These are phyloP conservation scores for Hydropsyche tenuis DNA, from an alignment of 1,140 invertebrate genomes.

Conservation along the genomic window DNA sequence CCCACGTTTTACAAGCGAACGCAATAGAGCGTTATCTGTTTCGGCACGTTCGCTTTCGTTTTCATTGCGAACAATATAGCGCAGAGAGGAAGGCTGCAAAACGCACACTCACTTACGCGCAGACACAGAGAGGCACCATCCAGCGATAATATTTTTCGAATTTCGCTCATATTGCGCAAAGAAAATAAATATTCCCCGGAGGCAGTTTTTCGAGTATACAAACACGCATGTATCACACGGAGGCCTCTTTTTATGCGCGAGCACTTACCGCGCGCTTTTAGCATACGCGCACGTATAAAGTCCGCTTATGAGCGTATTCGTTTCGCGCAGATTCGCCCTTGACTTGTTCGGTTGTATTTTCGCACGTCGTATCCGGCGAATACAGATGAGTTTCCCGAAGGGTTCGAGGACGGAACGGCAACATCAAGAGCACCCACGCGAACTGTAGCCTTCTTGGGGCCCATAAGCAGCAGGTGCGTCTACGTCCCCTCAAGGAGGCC, in stretches of 20 bases:
- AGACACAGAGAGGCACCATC: neutral
- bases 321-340: constrained; percentile 6
- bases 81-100: too few species aligned
- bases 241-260: constrained; percentile 9
- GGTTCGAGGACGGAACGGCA: neutral
- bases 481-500: neutral
- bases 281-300: neutral
- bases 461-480: constrained; percentile 31
- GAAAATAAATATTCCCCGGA: constrained; percentile 15
- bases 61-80: neutral
- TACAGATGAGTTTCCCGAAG: constrained; percentile 11
- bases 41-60: constrained; percentile 3
- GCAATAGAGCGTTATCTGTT: constrained; percentile 5
- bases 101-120: neutral
- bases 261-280: constrained; percentile 18
- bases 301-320: neutral
- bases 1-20: neutral
- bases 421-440: constrained; percentile 10
- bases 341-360: constrained; percentile 11
- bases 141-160: constrained; percentile 24
- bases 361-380: neutral
- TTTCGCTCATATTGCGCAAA: constrained; percentile 4
- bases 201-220: constrained; percentile 19
- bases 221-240: neutral
- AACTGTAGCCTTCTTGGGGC: neutral